Evolutionary conservation across 2,113 vertebrate species (phyloP), one percentile per base, ranked within the genome.

Genomic region (Thinocorus orbignyianus): DNA sequence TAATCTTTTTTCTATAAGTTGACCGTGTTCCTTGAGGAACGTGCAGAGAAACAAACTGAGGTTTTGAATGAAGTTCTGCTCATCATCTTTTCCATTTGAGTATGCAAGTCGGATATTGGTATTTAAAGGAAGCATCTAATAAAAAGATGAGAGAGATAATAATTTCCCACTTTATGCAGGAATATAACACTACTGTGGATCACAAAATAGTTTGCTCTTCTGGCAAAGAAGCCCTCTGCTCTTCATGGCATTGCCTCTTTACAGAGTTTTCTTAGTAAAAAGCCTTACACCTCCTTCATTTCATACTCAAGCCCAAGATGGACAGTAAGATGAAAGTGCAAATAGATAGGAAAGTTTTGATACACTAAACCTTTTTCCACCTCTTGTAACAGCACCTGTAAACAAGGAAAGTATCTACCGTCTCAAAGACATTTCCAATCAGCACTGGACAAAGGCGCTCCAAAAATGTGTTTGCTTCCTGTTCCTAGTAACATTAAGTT

Each of bases 1-100:
- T 81, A 99, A 97, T 81, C 99, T 98, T 94, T 99, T 99, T 94
- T 99, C 99, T 88, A 99, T 99, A 86, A 99, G 99, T 73, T 99
- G 99, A 33, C 99, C 99, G 12, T 99, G 99, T 95, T 99, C 99
- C 97, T 99, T 99, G 25, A 99, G 98, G 97, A 99, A 99, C 2
- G 99, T 99, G 96, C 99, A 99, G 81, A 99, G 99, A 98, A 99
- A 99, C 92, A 99, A 98, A 95, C 99, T 99, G 93, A 99, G 99
- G 96, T 99, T 99, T 98, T 99, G 99, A 96, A 99, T 99, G 94
- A 99, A 99, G 97, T 99, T 99, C 98, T 99, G 99, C 81, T 99
- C 99, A 79, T 99, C 99, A 79, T 99, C 99, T 93, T 99, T 99
- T 58, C 99, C 99, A 81, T 99, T 99, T 16, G 99, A 98, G 48